Evolutionary conservation across 2,797 vertebrate genomes (phyloP).

Genomic region (Chrosomus eos): DNA sequence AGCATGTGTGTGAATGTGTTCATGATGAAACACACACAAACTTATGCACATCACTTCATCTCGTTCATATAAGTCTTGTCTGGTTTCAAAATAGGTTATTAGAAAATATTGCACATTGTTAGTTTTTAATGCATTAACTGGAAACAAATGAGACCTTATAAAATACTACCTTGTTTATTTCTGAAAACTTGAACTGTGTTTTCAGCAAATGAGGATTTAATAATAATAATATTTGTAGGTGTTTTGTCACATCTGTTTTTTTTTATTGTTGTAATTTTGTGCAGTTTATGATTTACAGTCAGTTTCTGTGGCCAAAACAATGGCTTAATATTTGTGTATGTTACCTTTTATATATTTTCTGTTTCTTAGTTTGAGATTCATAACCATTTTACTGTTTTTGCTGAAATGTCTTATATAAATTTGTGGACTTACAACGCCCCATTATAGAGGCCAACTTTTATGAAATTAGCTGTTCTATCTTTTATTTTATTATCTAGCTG

Average conservation of each 20-base stretch:
- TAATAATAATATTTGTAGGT: not conserved
- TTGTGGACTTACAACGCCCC: not conserved
- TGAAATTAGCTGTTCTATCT: not conserved
- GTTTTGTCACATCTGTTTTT: too few relatives aligned
- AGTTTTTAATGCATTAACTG: too few relatives aligned
- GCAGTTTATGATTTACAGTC: not conserved
- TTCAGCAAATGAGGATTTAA: not conserved
- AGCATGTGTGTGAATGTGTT: conserved; percentile 24
- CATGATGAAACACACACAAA: not conserved
- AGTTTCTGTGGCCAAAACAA: not conserved
- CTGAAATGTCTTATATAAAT: not conserved
- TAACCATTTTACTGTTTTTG: not conserved
- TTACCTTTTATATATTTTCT: not conserved
- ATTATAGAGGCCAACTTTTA: not conserved
- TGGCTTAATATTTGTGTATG: not conserved
- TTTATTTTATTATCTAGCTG: too few relatives aligned
- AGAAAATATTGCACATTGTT: too few relatives aligned
- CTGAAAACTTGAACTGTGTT: not conserved
- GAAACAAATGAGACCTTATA: not conserved
- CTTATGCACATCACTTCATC: too few relatives aligned
- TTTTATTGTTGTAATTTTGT: not conserved
- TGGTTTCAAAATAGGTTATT: too few relatives aligned
- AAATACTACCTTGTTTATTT: too few relatives aligned
- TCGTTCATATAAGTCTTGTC: too few relatives aligned
- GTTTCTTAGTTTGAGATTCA: not conserved